Evolutionary conservation across 2,113 vertebrate genomes (phyloP).

Genomic region (Coptodon rendalli): DNA sequence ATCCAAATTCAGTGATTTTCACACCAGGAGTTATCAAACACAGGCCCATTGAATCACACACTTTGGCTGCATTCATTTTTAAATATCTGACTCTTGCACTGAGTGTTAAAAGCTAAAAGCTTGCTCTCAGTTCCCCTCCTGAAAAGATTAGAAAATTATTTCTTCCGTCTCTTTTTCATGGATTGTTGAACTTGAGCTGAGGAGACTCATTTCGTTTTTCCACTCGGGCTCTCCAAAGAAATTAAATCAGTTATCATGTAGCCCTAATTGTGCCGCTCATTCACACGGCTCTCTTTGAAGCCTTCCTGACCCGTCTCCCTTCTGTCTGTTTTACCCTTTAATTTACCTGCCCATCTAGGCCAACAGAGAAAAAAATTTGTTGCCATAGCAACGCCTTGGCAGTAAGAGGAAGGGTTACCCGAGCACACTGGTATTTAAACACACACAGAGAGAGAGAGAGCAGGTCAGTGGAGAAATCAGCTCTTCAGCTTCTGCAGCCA

Average conservation of each 20-base stretch:
- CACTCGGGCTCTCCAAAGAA: background rate
- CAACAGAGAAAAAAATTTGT: background rate
- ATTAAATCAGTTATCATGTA: background rate
- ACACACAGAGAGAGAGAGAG: background rate
- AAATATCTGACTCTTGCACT: background rate
- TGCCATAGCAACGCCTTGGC: constrained; percentile 37
- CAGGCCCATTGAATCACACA: background rate
- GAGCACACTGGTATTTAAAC: constrained; percentile 16
- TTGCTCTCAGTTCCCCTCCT: background rate
- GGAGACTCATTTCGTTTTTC: background rate
- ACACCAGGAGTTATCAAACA: accelerated
- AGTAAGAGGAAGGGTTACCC: background rate
- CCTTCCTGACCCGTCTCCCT: background rate
- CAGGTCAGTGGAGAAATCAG: constrained; percentile 6
- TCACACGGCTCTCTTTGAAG: background rate
- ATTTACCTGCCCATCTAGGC: constrained; percentile 40
- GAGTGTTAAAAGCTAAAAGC: background rate
- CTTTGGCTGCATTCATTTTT: background rate
- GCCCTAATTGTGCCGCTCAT: background rate
- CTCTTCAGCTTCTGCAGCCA: background rate
- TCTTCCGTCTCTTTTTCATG: background rate
- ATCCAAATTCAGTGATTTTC: background rate
- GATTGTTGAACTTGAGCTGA: background rate
- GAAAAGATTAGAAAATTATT: background rate
- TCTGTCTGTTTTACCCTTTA: background rate